Evolutionary conservation across 2,888 invertebrate species (phyloP), one percentile per base, ranked within the genome.

Genomic region (Hanleya hanleyi): DNA sequence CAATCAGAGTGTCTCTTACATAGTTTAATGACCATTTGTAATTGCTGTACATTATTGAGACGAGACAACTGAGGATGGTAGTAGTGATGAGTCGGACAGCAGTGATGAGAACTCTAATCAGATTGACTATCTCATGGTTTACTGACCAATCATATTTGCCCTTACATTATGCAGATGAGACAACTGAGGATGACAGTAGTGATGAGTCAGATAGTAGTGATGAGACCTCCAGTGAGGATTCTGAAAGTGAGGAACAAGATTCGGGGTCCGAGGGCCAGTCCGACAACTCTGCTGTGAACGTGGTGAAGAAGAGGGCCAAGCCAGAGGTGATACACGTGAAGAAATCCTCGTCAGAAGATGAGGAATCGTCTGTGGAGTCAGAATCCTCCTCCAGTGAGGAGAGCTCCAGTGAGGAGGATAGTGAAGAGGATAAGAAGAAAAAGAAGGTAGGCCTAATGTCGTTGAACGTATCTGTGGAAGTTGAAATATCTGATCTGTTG

Each of bases 41-140:
- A n/a, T n/a, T n/a, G n/a, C n/a, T n/a, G n/a, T n/a, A n/a, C n/a
- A n/a, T n/a, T n/a, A n/a, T n/a, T n/a, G n/a, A n/a, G n/a, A n/a
- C n/a, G n/a, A n/a, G n/a, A n/a, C n/a, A n/a, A n/a, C n/a, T n/a
- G n/a, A n/a, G n/a, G n/a, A n/a, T n/a, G n/a, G n/a, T n/a, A n/a
- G n/a, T n/a, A n/a, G n/a, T n/a, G n/a, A n/a, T n/a, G n/a, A n/a
- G n/a, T n/a, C n/a, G n/a, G n/a, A n/a, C n/a, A n/a, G n/a, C n/a
- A n/a, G n/a, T n/a, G n/a, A n/a, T n/a, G n/a, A n/a, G n/a, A n/a
- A n/a, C n/a, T n/a, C n/a, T n/a, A n/a, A n/a, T n/a, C n/a, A n/a
- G n/a, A n/a, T n/a, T n/a, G n/a, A n/a, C n/a, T n/a, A 90, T 76
- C 89, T 89, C 86, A 74, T 74, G 79, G 68, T 77, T 73, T 33